phyloP scores from a whole-genome alignment of 1,140 invertebrate species.

The Diorhabda carinulata region DNA sequence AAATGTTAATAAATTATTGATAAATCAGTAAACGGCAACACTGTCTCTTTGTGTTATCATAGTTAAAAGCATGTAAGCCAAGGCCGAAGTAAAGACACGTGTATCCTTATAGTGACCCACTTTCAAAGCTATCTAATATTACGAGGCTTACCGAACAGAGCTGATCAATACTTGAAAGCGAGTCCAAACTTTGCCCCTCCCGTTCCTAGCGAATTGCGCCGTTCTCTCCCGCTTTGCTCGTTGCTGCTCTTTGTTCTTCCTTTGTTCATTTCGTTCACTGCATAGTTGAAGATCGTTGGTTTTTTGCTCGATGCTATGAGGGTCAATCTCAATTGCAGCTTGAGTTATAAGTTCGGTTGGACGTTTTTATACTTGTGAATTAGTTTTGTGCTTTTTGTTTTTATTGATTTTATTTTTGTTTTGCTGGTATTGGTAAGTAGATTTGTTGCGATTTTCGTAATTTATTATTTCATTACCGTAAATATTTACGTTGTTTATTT shows the following conservation, averaged over 20 bases:
- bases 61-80: slow-evolving; percentile 34
- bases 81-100: slow-evolving; percentile 36
- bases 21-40: slow-evolving; percentile 3
- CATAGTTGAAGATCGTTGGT: neutral
- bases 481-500: too few relatives aligned
- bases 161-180: slow-evolving; percentile 41
- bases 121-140: slow-evolving; percentile 22
- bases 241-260: slow-evolving; percentile 17
- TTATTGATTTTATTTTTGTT: neutral
- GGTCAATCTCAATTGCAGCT: slow-evolving; percentile 1
- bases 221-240: neutral
- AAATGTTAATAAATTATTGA: too few relatives aligned
- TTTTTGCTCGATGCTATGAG: neutral
- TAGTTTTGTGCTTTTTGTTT: slow-evolving; percentile 8
- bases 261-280: slow-evolving; percentile 3
- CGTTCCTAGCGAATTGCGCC: slow-evolving; percentile 9
- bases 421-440: neutral
- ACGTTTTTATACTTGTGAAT: neutral
- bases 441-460: too few relatives aligned
- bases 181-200: slow-evolving; percentile 19
- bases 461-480: too few relatives aligned
- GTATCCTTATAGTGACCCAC: slow-evolving; percentile 37
- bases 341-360: neutral
- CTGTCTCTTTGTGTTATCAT: slow-evolving; percentile 20
- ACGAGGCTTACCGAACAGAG: slow-evolving; percentile 29